Conservation (phyloP, 2,113 vertebrate species). For the Ondatra zibethicus region DNA sequence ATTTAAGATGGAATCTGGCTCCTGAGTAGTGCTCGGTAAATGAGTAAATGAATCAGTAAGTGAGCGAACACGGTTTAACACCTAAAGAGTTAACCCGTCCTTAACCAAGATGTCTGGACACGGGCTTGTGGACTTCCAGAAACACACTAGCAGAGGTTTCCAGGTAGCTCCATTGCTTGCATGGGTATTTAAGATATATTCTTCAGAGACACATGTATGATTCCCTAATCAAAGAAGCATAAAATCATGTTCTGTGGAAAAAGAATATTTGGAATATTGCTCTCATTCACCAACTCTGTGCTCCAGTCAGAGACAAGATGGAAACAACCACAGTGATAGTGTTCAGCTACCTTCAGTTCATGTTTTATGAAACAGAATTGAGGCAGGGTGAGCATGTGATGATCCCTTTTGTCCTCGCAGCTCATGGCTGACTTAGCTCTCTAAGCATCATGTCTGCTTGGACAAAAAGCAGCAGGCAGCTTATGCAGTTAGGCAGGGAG, state of each 20-base stretch:
- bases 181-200: not conserved
- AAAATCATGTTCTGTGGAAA: not conserved
- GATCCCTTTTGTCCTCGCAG: not conserved
- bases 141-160: not conserved
- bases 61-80: not conserved
- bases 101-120: not conserved
- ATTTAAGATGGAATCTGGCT: not conserved
- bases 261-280: not conserved
- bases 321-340: not conserved
- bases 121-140: not conserved
- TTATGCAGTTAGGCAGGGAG: conserved; percentile 41
- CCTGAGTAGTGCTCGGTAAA: not conserved
- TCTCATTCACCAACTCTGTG: not conserved
- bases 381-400: not conserved
- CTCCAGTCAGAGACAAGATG: not conserved
- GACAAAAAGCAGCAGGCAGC: conserved; percentile 31
- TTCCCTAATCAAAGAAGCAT: not conserved
- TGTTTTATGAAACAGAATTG: not conserved
- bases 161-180: not conserved
- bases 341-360: not conserved
- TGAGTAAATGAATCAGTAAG: not conserved
- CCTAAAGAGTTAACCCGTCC: not conserved
- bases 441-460: not conserved
- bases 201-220: not conserved
- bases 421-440: not conserved